These are phyloP conservation scores for Vanacampus margaritifer DNA, from an alignment of 2,113 vertebrate species.

Conservation along the genomic window DNA sequence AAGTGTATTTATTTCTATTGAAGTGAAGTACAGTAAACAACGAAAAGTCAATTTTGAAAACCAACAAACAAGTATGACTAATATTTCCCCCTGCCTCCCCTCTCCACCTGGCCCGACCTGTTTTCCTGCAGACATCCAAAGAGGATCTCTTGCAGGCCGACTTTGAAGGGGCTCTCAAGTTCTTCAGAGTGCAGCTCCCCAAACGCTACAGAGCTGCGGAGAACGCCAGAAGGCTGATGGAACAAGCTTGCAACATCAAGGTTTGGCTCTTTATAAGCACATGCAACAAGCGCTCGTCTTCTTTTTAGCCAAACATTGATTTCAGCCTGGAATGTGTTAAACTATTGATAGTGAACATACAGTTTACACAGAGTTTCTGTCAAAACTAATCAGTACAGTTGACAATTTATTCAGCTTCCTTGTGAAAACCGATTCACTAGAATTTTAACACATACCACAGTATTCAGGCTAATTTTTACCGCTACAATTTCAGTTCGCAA, in stretches of 20 bases:
- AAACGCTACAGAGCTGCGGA: conserved; percentile 97
- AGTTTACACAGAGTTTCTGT: background rate
- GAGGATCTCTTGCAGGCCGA: conserved; percentile 97
- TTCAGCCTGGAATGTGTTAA: background rate
- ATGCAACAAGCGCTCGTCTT: background rate
- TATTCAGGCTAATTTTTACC: too few species aligned
- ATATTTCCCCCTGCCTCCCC: background rate
- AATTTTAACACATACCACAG: background rate
- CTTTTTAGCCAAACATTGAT: background rate
- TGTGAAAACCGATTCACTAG: background rate
- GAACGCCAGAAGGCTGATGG: conserved; percentile 94
- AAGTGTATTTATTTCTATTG: background rate
- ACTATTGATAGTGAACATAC: background rate
- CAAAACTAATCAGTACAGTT: background rate
- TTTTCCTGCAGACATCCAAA: conserved; percentile 85
- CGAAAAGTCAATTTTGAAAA: background rate
- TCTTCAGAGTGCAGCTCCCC: conserved; percentile 96
- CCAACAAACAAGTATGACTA: background rate
- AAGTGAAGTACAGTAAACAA: background rate
- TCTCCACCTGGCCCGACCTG: background rate
- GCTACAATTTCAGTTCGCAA: too few species aligned
- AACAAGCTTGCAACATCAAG: conserved; percentile 98
- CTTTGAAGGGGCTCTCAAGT: conserved; percentile 97
- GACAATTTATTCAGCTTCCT: background rate
- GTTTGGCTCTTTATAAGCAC: conserved; percentile 63